Conservation (phyloP, 1,140 invertebrate genomes). For the Bemisia tabaci region DNA sequence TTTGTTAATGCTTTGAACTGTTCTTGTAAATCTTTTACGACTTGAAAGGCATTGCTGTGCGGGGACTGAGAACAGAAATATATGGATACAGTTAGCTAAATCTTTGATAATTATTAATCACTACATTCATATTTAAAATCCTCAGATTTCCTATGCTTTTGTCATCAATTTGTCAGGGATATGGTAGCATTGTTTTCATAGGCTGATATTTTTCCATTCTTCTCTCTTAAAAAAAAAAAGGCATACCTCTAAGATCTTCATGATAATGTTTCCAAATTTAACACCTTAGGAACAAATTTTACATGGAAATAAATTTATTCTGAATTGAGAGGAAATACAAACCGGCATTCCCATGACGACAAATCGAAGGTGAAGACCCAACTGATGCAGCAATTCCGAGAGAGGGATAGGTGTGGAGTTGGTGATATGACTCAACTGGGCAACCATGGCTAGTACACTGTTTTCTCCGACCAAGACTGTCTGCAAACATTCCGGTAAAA, state of each 20-base stretch:
- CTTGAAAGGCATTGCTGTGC: constrained; percentile 37
- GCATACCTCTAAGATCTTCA: too few relatives aligned
- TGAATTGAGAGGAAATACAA: constrained; percentile 20
- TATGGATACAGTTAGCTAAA: too few relatives aligned
- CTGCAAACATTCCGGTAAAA: constrained; percentile 66
- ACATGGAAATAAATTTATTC: too few relatives aligned
- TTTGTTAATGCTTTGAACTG: constrained; percentile 44
- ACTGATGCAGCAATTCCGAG: constrained; percentile 46
- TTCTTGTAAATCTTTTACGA: constrained; percentile 39
- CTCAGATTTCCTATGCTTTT: too few relatives aligned
- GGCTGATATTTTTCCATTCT: too few relatives aligned
- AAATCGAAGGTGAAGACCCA: constrained; percentile 60
- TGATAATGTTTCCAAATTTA: too few relatives aligned
- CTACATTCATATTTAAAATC: too few relatives aligned
- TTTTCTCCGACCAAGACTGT: constrained; percentile 60
- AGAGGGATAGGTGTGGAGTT: constrained; percentile 42
- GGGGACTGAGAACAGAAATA: constrained; percentile 37
- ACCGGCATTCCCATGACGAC: constrained; percentile 68
- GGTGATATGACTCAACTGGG: constrained; percentile 50
- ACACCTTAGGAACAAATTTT: too few relatives aligned
- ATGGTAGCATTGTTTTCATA: too few relatives aligned
- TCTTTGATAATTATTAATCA: too few relatives aligned
- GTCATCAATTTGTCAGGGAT: too few relatives aligned
- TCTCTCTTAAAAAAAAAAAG: too few relatives aligned
- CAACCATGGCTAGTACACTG: constrained; percentile 50